Evolutionary conservation across 2,797 vertebrate genomes (phyloP).

Genomic region (Oreochromis mossambicus): DNA sequence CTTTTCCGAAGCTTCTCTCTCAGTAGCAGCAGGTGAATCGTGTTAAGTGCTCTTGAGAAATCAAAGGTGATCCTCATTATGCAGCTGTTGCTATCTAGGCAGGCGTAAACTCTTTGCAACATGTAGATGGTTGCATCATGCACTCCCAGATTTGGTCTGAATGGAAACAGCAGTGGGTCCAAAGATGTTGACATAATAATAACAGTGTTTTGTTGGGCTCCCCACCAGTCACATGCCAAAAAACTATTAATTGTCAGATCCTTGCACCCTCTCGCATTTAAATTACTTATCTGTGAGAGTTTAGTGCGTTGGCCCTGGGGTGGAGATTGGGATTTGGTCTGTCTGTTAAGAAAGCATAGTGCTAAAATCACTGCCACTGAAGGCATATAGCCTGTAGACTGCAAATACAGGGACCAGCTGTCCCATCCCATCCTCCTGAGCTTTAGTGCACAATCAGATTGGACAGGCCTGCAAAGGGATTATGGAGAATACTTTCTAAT

Average conservation of each 20-base stretch:
- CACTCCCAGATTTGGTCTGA: background rate
- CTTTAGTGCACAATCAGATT: constrained; percentile 22
- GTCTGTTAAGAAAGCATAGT: background rate
- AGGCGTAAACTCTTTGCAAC: background rate
- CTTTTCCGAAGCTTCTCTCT: background rate
- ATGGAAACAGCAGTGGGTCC: background rate
- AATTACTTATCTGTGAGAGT: background rate
- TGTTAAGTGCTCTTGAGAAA: background rate
- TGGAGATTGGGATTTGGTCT: background rate
- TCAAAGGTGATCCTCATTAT: background rate
- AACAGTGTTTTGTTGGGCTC: background rate
- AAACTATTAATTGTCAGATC: background rate
- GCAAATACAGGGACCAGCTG: background rate
- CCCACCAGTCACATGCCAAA: background rate
- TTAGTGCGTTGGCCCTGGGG: background rate
- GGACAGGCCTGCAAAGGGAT: constrained; percentile 27
- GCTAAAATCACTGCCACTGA: background rate
- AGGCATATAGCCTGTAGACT: background rate
- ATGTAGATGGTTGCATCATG: background rate
- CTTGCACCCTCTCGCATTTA: background rate
- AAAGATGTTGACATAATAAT: background rate
- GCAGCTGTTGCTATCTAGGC: background rate
- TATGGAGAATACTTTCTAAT: background rate
- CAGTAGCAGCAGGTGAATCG: background rate
- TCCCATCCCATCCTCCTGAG: constrained; percentile 10